phyloP scores from a whole-genome alignment of 2,888 invertebrate genomes.

The Yponomeuta cagnagella region DNA sequence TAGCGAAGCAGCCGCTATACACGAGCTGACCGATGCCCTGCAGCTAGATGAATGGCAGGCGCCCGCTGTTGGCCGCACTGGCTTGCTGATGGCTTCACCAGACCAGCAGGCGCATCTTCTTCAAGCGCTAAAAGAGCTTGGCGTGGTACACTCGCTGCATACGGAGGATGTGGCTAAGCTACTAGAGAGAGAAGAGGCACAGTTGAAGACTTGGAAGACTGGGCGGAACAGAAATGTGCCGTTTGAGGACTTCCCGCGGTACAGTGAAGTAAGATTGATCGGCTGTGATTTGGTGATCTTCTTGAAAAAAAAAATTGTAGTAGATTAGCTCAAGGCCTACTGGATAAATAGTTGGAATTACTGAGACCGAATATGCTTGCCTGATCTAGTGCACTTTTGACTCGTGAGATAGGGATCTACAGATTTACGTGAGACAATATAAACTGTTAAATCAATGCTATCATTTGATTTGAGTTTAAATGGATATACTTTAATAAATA shows the following conservation, averaged over 20 bases:
- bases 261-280: neutral
- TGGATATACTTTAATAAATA: too few species aligned
- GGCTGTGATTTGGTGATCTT: neutral
- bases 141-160: neutral
- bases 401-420: too few species aligned
- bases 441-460: too few species aligned
- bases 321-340: too few species aligned
- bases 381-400: too few species aligned
- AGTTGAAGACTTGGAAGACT: neutral
- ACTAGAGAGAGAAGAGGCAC: neutral
- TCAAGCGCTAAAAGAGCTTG: neutral
- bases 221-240: neutral
- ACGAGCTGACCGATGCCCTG: neutral
- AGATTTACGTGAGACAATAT: too few species aligned
- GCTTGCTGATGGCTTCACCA: neutral
- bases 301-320: neutral
- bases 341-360: too few species aligned
- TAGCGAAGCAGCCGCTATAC: neutral
- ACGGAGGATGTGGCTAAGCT: neutral
- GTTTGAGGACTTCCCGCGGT: slow-evolving; percentile 3
- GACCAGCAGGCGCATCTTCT: neutral
- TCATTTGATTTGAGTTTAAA: too few species aligned
- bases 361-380: too few species aligned
- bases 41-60: slow-evolving; percentile 3
- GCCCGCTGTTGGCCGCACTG: neutral